A percentile compares a stretch with the other conserved stretches of the same genome.
Evolutionary conservation across 1,140 invertebrate species (phyloP).

Genomic region (Doryteuthis pealeii): DNA sequence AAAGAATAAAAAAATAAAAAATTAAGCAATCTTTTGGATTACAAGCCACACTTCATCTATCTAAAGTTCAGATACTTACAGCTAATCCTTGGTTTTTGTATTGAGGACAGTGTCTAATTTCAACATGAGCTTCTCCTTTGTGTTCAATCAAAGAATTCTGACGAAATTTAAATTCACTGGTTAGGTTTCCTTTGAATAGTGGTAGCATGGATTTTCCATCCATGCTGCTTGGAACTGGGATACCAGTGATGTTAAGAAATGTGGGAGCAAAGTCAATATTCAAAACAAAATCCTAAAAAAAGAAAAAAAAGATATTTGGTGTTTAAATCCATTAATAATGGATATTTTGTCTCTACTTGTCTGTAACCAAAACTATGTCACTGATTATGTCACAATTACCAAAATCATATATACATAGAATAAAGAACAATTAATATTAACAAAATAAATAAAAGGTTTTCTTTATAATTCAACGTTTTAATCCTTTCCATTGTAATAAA

Average conservation of each 20-base stretch:
- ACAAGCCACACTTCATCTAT: too few species aligned
- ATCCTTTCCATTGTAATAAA: too few species aligned
- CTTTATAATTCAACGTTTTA: too few species aligned
- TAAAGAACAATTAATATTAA: too few species aligned
- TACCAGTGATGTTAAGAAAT: slow-evolving; percentile 70
- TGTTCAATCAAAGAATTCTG: slow-evolving; percentile 73
- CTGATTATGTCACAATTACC: too few species aligned
- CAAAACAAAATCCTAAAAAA: slow-evolving; percentile 66
- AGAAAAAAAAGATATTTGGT: slow-evolving; percentile 64
- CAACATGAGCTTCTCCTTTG: slow-evolving; percentile 70
- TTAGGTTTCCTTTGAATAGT: slow-evolving; percentile 33
- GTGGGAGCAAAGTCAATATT: slow-evolving; percentile 83
- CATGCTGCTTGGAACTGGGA: slow-evolving; percentile 61
- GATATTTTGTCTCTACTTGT: too few species aligned
- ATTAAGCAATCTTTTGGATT: too few species aligned
- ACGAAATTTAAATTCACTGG: slow-evolving; percentile 25
- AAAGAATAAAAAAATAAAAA: too few species aligned
- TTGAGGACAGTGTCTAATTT: slow-evolving; percentile 51
- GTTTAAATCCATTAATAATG: background rate
- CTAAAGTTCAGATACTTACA: slow-evolving; percentile 37
- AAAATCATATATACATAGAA: too few species aligned
- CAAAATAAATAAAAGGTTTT: too few species aligned
- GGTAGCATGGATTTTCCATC: slow-evolving; percentile 70
- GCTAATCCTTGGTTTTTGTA: slow-evolving; percentile 42
- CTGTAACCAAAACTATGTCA: too few species aligned